Base-by-base conservation (phyloP, 2,888 invertebrate species). In the Sialis lutaria region DNA sequence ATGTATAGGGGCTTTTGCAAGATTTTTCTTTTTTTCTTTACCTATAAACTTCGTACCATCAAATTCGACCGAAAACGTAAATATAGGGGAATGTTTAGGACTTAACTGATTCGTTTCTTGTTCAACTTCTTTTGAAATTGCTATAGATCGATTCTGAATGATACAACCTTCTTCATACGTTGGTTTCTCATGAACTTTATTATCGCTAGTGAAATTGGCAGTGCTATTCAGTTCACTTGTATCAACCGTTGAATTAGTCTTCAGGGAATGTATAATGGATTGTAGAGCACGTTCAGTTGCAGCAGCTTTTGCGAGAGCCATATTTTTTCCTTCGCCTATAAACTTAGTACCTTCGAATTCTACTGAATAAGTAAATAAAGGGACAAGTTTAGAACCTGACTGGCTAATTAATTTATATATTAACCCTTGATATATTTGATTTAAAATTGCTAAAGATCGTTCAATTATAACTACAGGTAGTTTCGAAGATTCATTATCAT, bases 361-460 rank as follows among this genome's bases (percentile, higher is more conserved):
- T 6, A 91, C 89, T 6, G 79, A 74, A 54, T 92, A 83, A 9
- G 80, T 83, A 67, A 93, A 93, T 55, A 79, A 72, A 0, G 92
- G 92, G 44, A 85, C 83, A 67, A 93, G 92, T 7, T 87, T 81
- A 1, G 92, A 91, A 0, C 92, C 92, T 30, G 75, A 75, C 65
- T 87, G 83, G 48, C 79, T 74, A 47, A 85, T 72, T 52, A 88
- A 72, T 53, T 75, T 74, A 63, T 89, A 93, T 47, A 76, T 69
- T 10, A 89, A 74, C 30, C 83, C 82, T 33, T 84, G 79, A 53
- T n/a, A n/a, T n/a, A 91, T 67, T 68, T 92, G 91, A 65, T 92
- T 90, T 47, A 93, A 65, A 48, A 85, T 77, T 8, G 84, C 83
- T 13, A 86, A 83, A 0, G 87, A 80, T 61, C 69, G 79, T 61